phyloP scores from a whole-genome alignment of 2,797 vertebrate genomes.

The Gymnothorax javanicus region DNA sequence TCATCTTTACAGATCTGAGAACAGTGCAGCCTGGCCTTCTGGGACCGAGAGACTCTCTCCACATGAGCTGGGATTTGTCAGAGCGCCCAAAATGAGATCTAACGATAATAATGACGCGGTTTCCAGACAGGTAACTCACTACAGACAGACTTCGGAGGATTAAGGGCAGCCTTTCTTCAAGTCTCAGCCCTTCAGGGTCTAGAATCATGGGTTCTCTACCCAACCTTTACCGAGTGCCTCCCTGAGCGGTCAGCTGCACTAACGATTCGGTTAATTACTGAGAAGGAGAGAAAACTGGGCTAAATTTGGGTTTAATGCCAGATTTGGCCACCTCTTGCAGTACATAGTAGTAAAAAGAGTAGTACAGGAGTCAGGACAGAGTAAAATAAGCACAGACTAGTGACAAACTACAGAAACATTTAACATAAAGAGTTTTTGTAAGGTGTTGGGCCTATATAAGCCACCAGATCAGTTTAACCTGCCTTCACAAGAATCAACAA shows the following conservation, averaged over 20 bases:
- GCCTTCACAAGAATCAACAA: too few species aligned
- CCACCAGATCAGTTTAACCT: too few species aligned
- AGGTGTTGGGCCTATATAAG: too few species aligned
- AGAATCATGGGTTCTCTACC: too few species aligned
- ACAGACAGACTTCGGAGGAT: neutral
- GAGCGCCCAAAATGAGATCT: neutral
- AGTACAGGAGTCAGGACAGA: neutral
- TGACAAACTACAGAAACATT: neutral
- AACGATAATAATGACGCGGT: neutral
- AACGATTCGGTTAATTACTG: too few species aligned
- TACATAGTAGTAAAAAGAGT: neutral
- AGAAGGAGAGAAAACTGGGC: too few species aligned
- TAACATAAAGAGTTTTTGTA: too few species aligned
- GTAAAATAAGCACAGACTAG: neutral
- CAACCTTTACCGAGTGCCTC: too few species aligned
- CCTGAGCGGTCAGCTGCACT: too few species aligned
- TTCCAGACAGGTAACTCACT: neutral
- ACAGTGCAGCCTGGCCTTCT: conserved; percentile 33
- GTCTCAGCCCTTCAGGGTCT: too few species aligned
- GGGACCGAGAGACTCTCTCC: neutral
- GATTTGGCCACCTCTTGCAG: neutral
- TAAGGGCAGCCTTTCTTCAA: neutral
- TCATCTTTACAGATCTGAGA: conserved; percentile 45
- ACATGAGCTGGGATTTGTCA: neutral
- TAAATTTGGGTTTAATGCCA: too few species aligned